These are phyloP conservation scores for Crotalus tigris DNA, from an alignment of 2,113 vertebrate species.

Conservation along the genomic window DNA sequence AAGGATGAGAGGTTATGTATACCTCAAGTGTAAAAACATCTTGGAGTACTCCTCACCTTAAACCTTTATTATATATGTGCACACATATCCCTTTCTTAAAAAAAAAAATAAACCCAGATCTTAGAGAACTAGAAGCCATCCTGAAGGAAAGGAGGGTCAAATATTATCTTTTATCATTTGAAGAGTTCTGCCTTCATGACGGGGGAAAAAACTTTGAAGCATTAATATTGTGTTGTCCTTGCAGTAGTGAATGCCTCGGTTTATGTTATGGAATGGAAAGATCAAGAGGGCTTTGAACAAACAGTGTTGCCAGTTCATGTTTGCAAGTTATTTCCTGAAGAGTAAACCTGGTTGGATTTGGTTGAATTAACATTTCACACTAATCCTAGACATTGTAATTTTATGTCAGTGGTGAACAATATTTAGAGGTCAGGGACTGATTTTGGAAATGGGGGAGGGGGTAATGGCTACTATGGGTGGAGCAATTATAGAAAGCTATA, in stretches of 20 bases:
- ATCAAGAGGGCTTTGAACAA: background rate
- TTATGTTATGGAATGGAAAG: background rate
- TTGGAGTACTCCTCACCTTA: background rate
- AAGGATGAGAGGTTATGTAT: background rate
- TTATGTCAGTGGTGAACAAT: background rate
- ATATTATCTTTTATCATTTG: background rate
- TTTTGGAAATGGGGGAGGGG: background rate
- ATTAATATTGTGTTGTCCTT: background rate
- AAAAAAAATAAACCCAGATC: background rate
- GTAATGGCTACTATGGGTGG: background rate
- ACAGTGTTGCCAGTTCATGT: background rate
- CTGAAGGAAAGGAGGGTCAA: background rate
- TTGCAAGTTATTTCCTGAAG: background rate
- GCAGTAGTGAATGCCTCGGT: background rate
- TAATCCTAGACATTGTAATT: background rate
- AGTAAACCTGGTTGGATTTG: background rate
- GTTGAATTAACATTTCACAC: background rate
- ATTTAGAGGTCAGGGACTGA: background rate
- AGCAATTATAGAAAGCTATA: background rate
- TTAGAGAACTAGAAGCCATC: background rate
- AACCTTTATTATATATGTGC: background rate
- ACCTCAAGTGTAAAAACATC: background rate
- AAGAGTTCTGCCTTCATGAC: background rate
- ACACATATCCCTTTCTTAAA: background rate
- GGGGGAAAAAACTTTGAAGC: background rate